These are phyloP conservation scores for Lipophrys pholis DNA, from an alignment of 2,113 vertebrate genomes.

Conservation along the genomic window DNA sequence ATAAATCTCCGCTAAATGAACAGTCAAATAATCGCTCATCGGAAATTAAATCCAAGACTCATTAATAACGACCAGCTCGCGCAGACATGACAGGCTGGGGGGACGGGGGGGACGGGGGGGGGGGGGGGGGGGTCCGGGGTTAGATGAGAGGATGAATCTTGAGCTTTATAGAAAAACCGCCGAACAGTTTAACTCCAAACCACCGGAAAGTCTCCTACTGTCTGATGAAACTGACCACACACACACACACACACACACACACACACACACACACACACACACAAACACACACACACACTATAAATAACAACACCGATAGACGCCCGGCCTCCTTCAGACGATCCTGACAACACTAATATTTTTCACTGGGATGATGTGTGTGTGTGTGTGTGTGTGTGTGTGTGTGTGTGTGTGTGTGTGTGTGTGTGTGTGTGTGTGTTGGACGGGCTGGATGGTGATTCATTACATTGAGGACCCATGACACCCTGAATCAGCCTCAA, in stretches of 20 bases:
- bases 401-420: too few relatives aligned
- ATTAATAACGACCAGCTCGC: conserved; percentile 89
- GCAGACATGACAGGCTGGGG: too few relatives aligned
- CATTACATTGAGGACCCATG: conserved; percentile 78
- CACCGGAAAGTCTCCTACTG: too few relatives aligned
- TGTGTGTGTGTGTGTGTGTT: too few relatives aligned
- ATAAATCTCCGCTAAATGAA: conserved; percentile 99
- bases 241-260: conserved; percentile 67
- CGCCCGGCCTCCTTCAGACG: conserved; percentile 2
- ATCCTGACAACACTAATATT: conserved; percentile 76
- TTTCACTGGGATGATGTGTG: conserved; percentile 72
- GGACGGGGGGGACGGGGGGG: too few relatives aligned
- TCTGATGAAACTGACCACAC: too few relatives aligned
- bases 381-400: too few relatives aligned
- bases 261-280: conserved; percentile 34
- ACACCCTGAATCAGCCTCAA: conserved; percentile 78
- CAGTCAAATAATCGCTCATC: conserved; percentile 98
- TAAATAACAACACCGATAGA: conserved; percentile 48
- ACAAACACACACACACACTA: conserved; percentile 5
- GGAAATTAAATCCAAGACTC: conserved; percentile 98
- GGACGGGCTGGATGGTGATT: too few relatives aligned
- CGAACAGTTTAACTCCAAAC: too few relatives aligned
- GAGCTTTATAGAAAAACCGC: too few relatives aligned
- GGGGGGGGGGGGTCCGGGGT: too few relatives aligned
- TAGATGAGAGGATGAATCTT: too few relatives aligned